Evolutionary conservation across 1,140 invertebrate species (phyloP), one percentile per base, ranked within the genome.

Genomic region (Dolichoris vasculosae): DNA sequence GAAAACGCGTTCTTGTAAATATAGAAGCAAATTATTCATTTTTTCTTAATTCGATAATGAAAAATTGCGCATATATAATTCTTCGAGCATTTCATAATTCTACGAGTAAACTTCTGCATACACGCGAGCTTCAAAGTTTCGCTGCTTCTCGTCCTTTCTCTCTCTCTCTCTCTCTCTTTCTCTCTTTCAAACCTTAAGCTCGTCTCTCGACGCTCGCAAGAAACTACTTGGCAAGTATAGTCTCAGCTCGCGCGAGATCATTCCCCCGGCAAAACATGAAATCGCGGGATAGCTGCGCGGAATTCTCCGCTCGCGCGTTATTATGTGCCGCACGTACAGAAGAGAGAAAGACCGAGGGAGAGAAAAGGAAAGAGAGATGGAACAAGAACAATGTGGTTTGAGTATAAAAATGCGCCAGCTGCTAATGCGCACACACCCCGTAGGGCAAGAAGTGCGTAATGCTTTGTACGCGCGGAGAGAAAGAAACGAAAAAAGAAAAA

Each of bases 361-460:
- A 38, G 73, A 75, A 40, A 75, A 30, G 23, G 23, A 75, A 26
- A 75, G 23, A 75, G 40, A 75, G 40, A 43, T 13, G 2, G 15
- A 38, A 48, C 71, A 83, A 83, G 82, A 83, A 83, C 82, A 83
- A 83, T 83, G 73, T 73, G 13, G 81, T 48, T 13, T 23, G 67
- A 46, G 35, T 35, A 43, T 55, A 82, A 82, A 82, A 82, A 82
- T 82, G 23, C 46, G 1, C 35, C 26, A 30, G 67, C 64, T 35
- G 81, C 81, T 82, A 82, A 82, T 82, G 81, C 69, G 67, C 81
- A 32, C 81, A 82, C 81, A 82, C 81, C 67, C 81, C 69, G 69
- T 26, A 35, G 40, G 67, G 69, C 81, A 82, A 82, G 81, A 82
- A 82, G 81, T 75, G 81, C 81, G 81, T 82, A 82, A 55, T 38